Evolutionary conservation across 2,797 vertebrate species (phyloP), one percentile per base, ranked within the genome.

Genomic region (Dendrocincla fuliginosa): DNA sequence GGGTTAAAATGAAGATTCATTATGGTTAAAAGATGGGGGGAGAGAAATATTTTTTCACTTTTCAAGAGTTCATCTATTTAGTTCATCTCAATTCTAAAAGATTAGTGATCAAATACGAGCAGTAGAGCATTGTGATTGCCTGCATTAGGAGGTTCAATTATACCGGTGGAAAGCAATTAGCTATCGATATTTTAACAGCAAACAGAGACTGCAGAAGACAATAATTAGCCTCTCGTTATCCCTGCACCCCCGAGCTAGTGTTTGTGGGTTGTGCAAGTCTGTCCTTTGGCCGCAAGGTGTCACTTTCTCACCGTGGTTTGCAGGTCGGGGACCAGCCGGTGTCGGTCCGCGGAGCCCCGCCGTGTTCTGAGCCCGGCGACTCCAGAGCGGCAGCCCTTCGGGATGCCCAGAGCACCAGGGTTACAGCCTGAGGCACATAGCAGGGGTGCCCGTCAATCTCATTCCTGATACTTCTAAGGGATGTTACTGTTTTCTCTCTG

Each of bases 321-420:
- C 32, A 1, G 6, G 15, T 9, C 10, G 3, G 15, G 50, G 30
- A 19, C 2, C 2, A 4, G 5, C 10, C 4, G 4, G 2, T 9
- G 30, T 1, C 1, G 0, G 3, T 3, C 22, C 2, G 16, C 11
- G 7, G 7, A 17, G 22, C 17, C 23, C 22, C 0, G 19, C 56
- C 0, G 13, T 0, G 13, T 1, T 13, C 3, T 0, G 13, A n/a
- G 32, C 17, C 7, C 32, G 1, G 13, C 12, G 1, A 4, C 11
- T 0, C 1, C 8, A 1, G 27, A 11, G 28, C 12, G 1, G 14
- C 15, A 2, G 55, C 28, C 3, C 4, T 17, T 52, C 28, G 6
- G 47, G 16, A 13, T 44, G 1, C 0, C 20, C 19, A 3, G 4
- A 14, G 10, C 13, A 28, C 2, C 0, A 18, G 27, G n/a, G 23